Evolutionary conservation across 2,113 vertebrate genomes (phyloP), one percentile per base, ranked within the genome.

Genomic region (Dromaius novaehollandiae): DNA sequence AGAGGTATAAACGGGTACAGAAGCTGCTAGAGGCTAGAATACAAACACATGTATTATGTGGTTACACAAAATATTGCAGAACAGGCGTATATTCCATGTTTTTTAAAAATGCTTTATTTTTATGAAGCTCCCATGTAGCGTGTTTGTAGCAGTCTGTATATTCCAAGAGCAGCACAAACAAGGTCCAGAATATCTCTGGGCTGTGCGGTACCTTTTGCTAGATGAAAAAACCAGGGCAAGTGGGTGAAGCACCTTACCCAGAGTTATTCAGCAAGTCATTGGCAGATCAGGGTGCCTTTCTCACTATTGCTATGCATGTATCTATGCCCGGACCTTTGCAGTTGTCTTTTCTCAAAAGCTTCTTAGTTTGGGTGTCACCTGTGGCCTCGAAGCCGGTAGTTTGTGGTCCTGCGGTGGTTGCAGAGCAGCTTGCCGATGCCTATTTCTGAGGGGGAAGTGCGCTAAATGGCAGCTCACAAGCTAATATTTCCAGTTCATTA

Each of bases 131-230:
- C 11, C 24, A 0, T 4, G 21, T 26, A 32, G 10, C 38, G 2
- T 0, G 1, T 30, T 28, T 28, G 20, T 73, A 4, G 42, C 14
- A 24, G 50, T 24, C 20, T 2, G 9, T 32, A 3, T 30, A 22
- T 24, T 65, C 66, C 40, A 50, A 22, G 3, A 60, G 51, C 60
- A 65, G 14, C 24, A 6, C 56, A 51, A 11, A 7, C 24, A 24
- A 16, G 5, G 66, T 73, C 16, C 38, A 38, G 40, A 65, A 11
- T 2, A 13, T 34, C 42, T 66, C 64, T 50, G 68, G 34, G 11
- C 28, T 16, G 3, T 1, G 9, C 15, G 46, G 38, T 15, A 6
- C 7, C 18, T 85, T 80, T 17, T 13, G 7, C 48, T 64, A 60
- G 74, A 5, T 60, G 46, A 42, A 73, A 71, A 76, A 40, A 0